Conservation (phyloP, 2,113 vertebrate genomes). For the Neogobius melanostomus region DNA sequence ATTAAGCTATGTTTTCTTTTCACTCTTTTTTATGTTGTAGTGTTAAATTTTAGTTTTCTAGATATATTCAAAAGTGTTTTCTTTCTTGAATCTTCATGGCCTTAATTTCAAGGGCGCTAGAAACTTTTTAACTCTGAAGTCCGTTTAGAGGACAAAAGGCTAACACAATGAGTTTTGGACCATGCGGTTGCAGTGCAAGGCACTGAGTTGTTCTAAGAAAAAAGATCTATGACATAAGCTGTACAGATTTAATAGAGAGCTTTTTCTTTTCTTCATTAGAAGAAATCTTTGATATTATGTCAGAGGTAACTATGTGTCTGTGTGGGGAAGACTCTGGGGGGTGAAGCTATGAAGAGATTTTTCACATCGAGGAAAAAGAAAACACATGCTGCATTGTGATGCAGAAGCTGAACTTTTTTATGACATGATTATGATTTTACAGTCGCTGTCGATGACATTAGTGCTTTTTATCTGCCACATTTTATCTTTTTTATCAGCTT, state of each 20-base stretch:
- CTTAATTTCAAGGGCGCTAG: slow-evolving; percentile 98
- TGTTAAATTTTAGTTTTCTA: slow-evolving; percentile 83
- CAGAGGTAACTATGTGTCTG: slow-evolving; percentile 87
- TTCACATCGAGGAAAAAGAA: slow-evolving; percentile 80
- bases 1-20: slow-evolving; percentile 89
- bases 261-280: slow-evolving; percentile 88
- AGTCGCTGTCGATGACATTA: slow-evolving; percentile 88
- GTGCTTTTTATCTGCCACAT: slow-evolving; percentile 97
- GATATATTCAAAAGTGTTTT: slow-evolving; percentile 83
- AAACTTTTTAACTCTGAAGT: slow-evolving; percentile 83
- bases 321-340: slow-evolving; percentile 72
- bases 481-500: slow-evolving; percentile 97
- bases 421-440: slow-evolving; percentile 84
- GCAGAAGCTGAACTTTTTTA: slow-evolving; percentile 88
- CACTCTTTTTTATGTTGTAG: slow-evolving; percentile 81
- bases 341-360: slow-evolving; percentile 87
- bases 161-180: slow-evolving; percentile 77
- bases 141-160: slow-evolving; percentile 78
- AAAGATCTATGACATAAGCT: slow-evolving; percentile 84
- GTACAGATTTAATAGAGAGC: slow-evolving; percentile 91
- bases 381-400: slow-evolving; percentile 86
- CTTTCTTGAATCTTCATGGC: slow-evolving; percentile 98
- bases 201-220: slow-evolving; percentile 81
- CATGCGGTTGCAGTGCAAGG: slow-evolving; percentile 77
- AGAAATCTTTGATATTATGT: slow-evolving; percentile 93